Evolutionary conservation across 2,797 vertebrate genomes (phyloP).

Genomic region (Acipenser oxyrinchus): DNA sequence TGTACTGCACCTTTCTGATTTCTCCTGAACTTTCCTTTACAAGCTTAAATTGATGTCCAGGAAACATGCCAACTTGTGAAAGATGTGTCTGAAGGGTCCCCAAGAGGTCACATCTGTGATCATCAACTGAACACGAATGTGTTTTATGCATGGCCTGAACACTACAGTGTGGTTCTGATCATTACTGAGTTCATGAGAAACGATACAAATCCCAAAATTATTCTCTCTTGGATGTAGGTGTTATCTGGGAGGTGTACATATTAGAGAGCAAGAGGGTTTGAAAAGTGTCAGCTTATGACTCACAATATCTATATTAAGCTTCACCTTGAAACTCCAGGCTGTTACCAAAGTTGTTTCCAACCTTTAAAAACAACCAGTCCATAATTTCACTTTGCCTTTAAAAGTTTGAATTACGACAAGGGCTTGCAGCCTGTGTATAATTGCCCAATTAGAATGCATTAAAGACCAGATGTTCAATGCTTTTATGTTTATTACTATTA

Average conservation of each 20-base stretch:
- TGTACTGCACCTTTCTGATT: background rate
- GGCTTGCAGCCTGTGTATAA: no score
- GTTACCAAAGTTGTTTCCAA: no score
- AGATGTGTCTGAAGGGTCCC: background rate
- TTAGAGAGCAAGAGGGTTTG: background rate
- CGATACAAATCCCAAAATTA: background rate
- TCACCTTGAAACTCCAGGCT: no score
- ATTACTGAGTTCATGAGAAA: background rate
- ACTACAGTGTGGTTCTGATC: background rate
- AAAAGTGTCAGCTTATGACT: background rate
- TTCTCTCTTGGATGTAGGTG: background rate
- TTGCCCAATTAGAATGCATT: no score
- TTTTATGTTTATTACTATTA: no score
- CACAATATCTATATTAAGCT: background rate
- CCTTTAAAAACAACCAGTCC: no score
- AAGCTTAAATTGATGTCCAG: background rate
- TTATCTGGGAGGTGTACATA: conserved; percentile 3
- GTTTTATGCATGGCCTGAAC: background rate
- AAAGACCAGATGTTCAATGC: no score
- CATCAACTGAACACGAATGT: background rate
- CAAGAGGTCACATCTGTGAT: background rate
- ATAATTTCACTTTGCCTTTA: no score
- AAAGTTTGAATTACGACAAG: no score
- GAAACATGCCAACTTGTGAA: background rate
- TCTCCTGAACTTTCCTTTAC: background rate